These are phyloP conservation scores for Melieria picta DNA, from an alignment of 2,888 invertebrate genomes.

Conservation along the genomic window DNA sequence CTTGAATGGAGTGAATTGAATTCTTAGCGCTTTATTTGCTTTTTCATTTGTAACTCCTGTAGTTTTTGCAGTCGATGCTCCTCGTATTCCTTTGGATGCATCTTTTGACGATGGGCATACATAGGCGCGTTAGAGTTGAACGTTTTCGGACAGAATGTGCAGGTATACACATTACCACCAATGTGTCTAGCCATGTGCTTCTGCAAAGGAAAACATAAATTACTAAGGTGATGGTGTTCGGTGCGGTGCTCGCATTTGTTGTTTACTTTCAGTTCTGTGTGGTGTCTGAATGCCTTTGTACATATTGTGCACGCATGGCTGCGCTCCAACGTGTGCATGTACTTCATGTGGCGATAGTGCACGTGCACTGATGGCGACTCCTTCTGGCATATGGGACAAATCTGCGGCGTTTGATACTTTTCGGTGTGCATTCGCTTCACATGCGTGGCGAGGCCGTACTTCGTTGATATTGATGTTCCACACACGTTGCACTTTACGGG, in stretches of 20 bases:
- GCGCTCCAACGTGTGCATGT: slow-evolving; percentile 57
- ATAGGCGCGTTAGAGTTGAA: slow-evolving; percentile 61
- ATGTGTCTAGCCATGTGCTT: slow-evolving; percentile 63
- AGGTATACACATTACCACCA: slow-evolving; percentile 57
- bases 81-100: slow-evolving; percentile 60
- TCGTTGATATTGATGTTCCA: slow-evolving; percentile 54
- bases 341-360: slow-evolving; percentile 57
- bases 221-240: not conserved
- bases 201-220: slow-evolving; percentile 47
- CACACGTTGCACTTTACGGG: slow-evolving; percentile 58
- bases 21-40: no score
- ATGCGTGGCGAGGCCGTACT: slow-evolving; percentile 59
- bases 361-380: slow-evolving; percentile 56
- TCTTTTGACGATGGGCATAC: slow-evolving; percentile 61
- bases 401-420: slow-evolving; percentile 49
- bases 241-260: not conserved
- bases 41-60: no score
- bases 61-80: not conserved
- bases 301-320: slow-evolving; percentile 61
- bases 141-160: slow-evolving; percentile 59
- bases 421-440: slow-evolving; percentile 59
- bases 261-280: slow-evolving; percentile 18
- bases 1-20: no score
- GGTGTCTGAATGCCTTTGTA: slow-evolving; percentile 56
- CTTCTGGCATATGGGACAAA: slow-evolving; percentile 57